Conservation (phyloP, 1,140 invertebrate species). For the Battus philenor region DNA sequence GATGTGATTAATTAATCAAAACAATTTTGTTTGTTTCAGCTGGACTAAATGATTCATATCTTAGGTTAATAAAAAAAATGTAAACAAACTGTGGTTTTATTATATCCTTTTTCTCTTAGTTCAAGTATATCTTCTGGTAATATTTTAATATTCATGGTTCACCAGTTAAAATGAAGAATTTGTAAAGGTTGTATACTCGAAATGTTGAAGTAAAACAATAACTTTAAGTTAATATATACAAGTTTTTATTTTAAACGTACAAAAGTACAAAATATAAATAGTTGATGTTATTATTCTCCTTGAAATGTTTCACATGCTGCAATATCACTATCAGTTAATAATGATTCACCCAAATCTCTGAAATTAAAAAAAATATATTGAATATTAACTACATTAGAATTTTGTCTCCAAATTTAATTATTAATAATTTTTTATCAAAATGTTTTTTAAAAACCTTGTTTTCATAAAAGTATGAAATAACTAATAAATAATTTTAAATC, state of each 20-base stretch:
- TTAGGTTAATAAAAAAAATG: slow-evolving; percentile 46
- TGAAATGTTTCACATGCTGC: slow-evolving; percentile 21
- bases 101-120: background rate
- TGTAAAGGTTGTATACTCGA: too few relatives aligned
- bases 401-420: too few relatives aligned
- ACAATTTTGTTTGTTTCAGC: slow-evolving; percentile 65
- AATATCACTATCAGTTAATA: too few relatives aligned
- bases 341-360: slow-evolving; percentile 59
- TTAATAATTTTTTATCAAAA: too few relatives aligned
- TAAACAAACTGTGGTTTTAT: slow-evolving; percentile 10
- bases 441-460: too few relatives aligned
- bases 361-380: slow-evolving; percentile 31
- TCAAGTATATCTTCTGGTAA: too few relatives aligned
- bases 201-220: background rate
- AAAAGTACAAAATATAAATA: slow-evolving; percentile 18
- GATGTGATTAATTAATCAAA: too few relatives aligned
- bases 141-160: too few relatives aligned
- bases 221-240: background rate
- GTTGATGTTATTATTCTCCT: slow-evolving; percentile 6
- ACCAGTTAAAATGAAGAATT: too few relatives aligned
- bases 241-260: slow-evolving; percentile 16
- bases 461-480: too few relatives aligned
- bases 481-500: too few relatives aligned
- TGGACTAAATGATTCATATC: slow-evolving; percentile 50
- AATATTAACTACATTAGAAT: too few relatives aligned